Base-by-base conservation (phyloP, 2,888 invertebrate species). In the Hipparchia semele region DNA sequence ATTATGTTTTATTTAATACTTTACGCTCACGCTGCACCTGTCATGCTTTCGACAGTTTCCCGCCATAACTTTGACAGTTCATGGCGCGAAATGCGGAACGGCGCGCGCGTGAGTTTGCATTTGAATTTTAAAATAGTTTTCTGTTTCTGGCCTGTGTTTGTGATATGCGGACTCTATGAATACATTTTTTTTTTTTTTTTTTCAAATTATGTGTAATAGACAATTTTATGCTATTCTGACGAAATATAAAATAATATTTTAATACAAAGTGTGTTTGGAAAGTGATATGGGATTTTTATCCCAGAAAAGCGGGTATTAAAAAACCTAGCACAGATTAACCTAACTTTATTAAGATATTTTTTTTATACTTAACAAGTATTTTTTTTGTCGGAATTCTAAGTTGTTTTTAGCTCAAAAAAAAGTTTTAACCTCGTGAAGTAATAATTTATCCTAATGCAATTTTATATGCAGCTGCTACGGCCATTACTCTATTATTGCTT, bases 51-150 rank as follows among this genome's bases (percentile, higher is more conserved):
- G 65, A 51, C 53, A 58, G 64, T 73, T 79, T 78, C 77, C 78
- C 80, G 77, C 76, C 77, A 76, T 75, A 59, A 67, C 68, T 76
- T 79, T 76, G 81, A 76, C 82, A 82, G 81, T 79, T 71, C 70
- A 75, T 76, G 78, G 75, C 74, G 75, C 81, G 80, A 80, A 81
- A 78, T 84, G 85, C 82, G 84, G 84, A 84, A 84, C 84, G 79
- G 81, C 84, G 84, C 84, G 84, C 84, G 84, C 82, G 84, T 81
- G 82, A 70, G 77, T 82, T 87, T 79, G 83, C 83, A 84, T 78
- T 82, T 80, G 80, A 81, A 74, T 80, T 85, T 82, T 79, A 75
- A 80, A 81, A 64, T 75, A 68, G 68, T 72, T 74, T 70, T 7
- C 33, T 80, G 79, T 84, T 81, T 83, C 80, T 87, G 85, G 82